These are phyloP conservation scores for Porites australiensis DNA, from an alignment of 64 coral and sea anemone species.

Conservation along the genomic window DNA sequence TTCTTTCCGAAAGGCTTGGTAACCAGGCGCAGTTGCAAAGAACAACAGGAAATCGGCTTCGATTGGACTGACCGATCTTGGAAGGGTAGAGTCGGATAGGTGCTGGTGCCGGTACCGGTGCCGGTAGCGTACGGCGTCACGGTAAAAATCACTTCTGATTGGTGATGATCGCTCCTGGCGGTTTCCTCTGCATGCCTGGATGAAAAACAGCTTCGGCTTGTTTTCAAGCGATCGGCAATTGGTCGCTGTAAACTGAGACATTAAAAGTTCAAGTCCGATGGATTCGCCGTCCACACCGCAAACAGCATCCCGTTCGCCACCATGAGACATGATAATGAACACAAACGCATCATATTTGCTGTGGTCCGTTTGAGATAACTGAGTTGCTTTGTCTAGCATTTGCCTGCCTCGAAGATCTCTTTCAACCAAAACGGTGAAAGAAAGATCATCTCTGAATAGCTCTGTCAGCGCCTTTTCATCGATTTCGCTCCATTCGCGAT, in stretches of 20 bases:
- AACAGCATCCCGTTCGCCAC: slow-evolving; percentile 12
- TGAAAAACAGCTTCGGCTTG: slow-evolving; percentile 59
- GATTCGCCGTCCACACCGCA: not conserved
- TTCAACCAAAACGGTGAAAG: slow-evolving; percentile 6
- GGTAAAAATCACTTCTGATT: too few relatives aligned
- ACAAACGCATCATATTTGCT: slow-evolving; percentile 34
- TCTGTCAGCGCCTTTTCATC: not conserved
- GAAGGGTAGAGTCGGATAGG: too few relatives aligned
- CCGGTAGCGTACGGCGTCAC: too few relatives aligned
- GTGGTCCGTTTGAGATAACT: slow-evolving; percentile 16
- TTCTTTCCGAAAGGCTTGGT: too few relatives aligned
- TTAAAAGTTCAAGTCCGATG: not conserved
- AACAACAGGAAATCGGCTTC: too few relatives aligned
- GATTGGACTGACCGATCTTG: too few relatives aligned
- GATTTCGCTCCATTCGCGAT: not conserved
- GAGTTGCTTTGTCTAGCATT: not conserved
- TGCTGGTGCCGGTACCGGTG: too few relatives aligned
- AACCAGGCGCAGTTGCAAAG: too few relatives aligned
- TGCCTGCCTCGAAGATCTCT: not conserved
- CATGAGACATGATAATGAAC: slow-evolving; percentile 54
- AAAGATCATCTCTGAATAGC: slow-evolving; percentile 15
- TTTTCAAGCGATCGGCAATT: slow-evolving; percentile 23
- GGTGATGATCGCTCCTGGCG: not conserved
- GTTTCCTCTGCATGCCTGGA: slow-evolving; percentile 24
- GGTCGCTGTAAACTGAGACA: not conserved